Percentiles rank a stretch among this genome's conserved stretches.
phyloP scores from a whole-genome alignment of 2,113 vertebrate genomes.

The Platanista minor region DNA sequence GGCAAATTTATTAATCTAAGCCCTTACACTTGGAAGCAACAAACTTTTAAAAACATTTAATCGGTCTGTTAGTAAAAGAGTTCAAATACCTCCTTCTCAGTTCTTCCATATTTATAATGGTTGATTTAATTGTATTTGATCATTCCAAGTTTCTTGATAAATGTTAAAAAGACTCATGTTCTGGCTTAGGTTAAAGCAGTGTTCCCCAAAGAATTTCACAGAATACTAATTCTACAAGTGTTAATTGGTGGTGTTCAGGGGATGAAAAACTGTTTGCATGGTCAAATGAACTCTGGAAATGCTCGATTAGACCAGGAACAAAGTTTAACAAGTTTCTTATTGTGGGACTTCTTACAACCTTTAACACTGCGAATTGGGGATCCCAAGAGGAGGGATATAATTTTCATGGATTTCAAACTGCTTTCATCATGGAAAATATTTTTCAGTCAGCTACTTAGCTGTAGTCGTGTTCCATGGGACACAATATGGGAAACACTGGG shows the following conservation, averaged over 20 bases:
- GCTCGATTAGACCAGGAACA: slow-evolving; percentile 11
- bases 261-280: background rate
- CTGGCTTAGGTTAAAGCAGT: slow-evolving; percentile 49
- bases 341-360: background rate
- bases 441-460: background rate
- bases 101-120: slow-evolving; percentile 38
- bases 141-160: slow-evolving; percentile 55
- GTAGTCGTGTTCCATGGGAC: background rate
- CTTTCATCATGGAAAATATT: background rate
- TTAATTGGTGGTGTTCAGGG: slow-evolving; percentile 45
- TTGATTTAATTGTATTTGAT: slow-evolving; percentile 58
- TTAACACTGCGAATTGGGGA: slow-evolving; percentile 20
- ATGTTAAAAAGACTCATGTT: slow-evolving; percentile 52
- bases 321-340: background rate
- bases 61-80: slow-evolving; percentile 46
- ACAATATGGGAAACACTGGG: background rate
- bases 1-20: slow-evolving; percentile 59
- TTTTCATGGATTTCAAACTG: background rate
- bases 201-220: slow-evolving; percentile 49
- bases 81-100: slow-evolving; percentile 46
- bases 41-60: slow-evolving; percentile 58
- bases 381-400: background rate
- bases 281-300: slow-evolving; percentile 55
- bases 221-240: slow-evolving; percentile 56
- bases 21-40: slow-evolving; percentile 32